phyloP scores from a whole-genome alignment of 2,113 vertebrate species.

The Campylomormyrus numenius region DNA sequence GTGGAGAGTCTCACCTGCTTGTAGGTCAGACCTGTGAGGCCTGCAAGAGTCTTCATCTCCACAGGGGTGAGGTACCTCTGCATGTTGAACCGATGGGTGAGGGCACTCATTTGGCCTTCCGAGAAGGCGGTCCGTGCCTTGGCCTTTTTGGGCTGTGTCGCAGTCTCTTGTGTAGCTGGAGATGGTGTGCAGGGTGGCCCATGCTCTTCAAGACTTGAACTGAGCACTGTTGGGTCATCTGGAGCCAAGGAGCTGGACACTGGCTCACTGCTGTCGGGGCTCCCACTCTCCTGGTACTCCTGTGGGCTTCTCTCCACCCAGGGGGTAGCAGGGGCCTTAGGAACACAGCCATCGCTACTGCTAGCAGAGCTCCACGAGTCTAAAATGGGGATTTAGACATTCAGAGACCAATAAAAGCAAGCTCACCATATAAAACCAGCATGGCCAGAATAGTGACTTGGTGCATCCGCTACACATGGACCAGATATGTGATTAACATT shows the following conservation, averaged over 20 bases:
- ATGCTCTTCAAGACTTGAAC: rapidly evolving
- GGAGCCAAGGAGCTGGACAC: conserved; percentile 26
- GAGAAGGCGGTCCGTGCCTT: conserved; percentile 62
- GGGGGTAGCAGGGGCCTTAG: conserved; percentile 26
- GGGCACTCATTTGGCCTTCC: conserved; percentile 60
- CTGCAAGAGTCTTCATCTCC: conserved; percentile 67
- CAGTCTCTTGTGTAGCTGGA: conserved; percentile 7
- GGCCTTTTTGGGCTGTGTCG: conserved; percentile 36
- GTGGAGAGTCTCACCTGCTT: conserved; percentile 56
- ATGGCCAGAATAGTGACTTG: neutral
- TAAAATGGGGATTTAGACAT: conserved; percentile 13
- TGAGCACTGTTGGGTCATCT: neutral
- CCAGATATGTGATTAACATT: neutral
- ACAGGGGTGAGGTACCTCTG: conserved; percentile 68
- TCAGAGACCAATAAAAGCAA: neutral
- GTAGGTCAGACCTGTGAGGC: conserved; percentile 63
- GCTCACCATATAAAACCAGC: neutral
- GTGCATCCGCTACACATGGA: neutral
- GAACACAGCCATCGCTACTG: conserved; percentile 38
- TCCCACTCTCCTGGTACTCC: conserved; percentile 16
- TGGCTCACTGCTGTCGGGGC: conserved; percentile 16
- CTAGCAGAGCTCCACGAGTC: conserved; percentile 57
- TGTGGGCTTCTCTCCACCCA: conserved; percentile 34
- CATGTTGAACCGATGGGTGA: conserved; percentile 59
- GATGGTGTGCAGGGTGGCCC: neutral